Conservation (phyloP, 2,888 invertebrate genomes). For the Harpalus rubripes region DNA sequence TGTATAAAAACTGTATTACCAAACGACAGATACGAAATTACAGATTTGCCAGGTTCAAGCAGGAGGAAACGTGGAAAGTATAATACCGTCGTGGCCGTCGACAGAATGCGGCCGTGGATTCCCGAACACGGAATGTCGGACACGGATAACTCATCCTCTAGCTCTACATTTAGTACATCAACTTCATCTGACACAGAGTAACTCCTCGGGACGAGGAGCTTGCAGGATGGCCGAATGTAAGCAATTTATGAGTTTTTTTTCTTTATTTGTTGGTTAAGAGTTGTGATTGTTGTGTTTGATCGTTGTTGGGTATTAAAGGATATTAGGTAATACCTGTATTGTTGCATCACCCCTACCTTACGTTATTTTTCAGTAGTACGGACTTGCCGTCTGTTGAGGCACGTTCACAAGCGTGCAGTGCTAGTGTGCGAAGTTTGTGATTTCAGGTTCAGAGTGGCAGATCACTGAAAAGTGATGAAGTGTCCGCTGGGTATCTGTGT, state of each 20-base stretch:
- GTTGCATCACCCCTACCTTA: not conserved
- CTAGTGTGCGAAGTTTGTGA: not conserved
- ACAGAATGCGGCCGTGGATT: constrained; percentile 6
- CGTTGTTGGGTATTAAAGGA: not conserved
- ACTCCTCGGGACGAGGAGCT: not conserved
- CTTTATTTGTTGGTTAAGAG: not conserved
- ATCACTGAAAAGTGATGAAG: not conserved
- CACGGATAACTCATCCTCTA: not conserved
- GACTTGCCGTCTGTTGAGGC: not conserved
- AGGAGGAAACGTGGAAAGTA: not conserved
- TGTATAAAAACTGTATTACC: not conserved
- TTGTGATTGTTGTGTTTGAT: no score
- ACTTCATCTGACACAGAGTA: not conserved
- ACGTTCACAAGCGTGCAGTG: not conserved
- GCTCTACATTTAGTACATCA: not conserved
- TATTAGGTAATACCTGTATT: not conserved
- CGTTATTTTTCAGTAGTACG: not conserved
- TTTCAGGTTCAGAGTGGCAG: not conserved
- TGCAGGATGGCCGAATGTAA: not conserved
- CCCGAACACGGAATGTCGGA: not conserved
- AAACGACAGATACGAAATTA: constrained; percentile 18
- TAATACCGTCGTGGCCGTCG: not conserved
- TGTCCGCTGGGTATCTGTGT: not conserved
- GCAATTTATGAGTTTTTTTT: not conserved
- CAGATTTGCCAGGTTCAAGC: constrained; percentile 13